Percentiles rank a stretch among this genome's conserved stretches.
phyloP scores from a whole-genome alignment of 2,888 invertebrate genomes.

The Mystacides longicornis region DNA sequence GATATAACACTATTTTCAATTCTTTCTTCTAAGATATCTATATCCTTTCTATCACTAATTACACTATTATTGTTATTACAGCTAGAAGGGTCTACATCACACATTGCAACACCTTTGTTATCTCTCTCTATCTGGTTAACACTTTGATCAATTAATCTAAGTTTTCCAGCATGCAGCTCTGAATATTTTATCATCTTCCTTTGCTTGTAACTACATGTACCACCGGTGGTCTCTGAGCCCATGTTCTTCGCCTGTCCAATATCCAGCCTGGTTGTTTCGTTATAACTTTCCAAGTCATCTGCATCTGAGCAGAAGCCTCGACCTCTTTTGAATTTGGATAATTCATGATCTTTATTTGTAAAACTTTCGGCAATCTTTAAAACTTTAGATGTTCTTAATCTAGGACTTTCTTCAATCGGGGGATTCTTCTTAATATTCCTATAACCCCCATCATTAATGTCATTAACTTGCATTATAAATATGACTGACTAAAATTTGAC shows the following conservation, averaged over 20 bases:
- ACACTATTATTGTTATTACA: conserved; percentile 9
- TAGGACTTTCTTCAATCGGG: conserved; percentile 14
- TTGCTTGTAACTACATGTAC: conserved; percentile 1
- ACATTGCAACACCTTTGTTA: background rate
- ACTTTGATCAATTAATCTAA: conserved; percentile 15
- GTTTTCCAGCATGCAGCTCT: background rate
- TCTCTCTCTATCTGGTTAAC: conserved; percentile 11
- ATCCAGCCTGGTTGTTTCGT: conserved; percentile 29
- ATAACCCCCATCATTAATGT: conserved; percentile 20
- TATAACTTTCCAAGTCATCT: conserved; percentile 35
- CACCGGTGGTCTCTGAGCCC: conserved; percentile 4
- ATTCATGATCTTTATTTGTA: conserved; percentile 43
- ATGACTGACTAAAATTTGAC: conserved; percentile 5
- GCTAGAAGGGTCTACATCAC: conserved; percentile 14
- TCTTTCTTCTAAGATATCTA: background rate
- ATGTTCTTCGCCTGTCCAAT: conserved; percentile 17
- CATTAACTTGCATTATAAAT: conserved; percentile 22
- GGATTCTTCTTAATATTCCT: conserved; percentile 22
- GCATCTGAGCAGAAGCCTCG: conserved; percentile 34
- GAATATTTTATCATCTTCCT: conserved; percentile 13
- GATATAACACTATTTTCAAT: background rate
- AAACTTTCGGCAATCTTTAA: conserved; percentile 49
- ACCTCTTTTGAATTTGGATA: conserved; percentile 15
- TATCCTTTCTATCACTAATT: conserved; percentile 8
- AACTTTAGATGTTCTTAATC: conserved; percentile 36